A percentile compares a stretch with the other conserved stretches of the same genome.
These are phyloP conservation scores for Sarcophaga variegata DNA, from an alignment of 2,888 invertebrate genomes.

Conservation along the genomic window DNA sequence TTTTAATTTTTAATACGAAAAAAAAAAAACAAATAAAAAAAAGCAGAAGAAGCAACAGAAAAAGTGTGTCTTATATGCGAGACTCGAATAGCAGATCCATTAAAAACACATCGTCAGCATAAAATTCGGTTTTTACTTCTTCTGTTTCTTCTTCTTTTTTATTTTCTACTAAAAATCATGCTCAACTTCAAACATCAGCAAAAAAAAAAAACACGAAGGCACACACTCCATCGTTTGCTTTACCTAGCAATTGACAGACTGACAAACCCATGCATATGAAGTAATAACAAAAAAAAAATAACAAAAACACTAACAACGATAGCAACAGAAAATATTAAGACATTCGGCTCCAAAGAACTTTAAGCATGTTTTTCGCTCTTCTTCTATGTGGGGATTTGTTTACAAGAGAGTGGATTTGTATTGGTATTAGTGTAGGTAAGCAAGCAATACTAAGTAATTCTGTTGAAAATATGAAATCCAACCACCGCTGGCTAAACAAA, in stretches of 20 bases:
- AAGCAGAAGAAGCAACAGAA: background rate
- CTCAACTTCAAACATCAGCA: conserved; percentile 60
- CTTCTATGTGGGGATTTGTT: conserved; percentile 18
- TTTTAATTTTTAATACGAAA: conserved; percentile 1
- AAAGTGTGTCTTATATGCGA: background rate
- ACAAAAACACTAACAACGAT: background rate
- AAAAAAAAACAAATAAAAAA: conserved; percentile 22
- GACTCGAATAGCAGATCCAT: conserved; percentile 55
- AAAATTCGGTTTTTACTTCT: conserved; percentile 26
- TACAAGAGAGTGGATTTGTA: background rate
- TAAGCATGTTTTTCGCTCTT: conserved; percentile 51
- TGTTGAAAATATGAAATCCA: conserved; percentile 60
- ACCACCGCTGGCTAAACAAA: conserved; percentile 64
- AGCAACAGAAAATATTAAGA: conserved; percentile 50
- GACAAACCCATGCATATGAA: too few species aligned
- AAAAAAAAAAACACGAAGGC: conserved; percentile 30
- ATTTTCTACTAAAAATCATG: conserved; percentile 63
- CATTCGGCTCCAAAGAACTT: conserved; percentile 65
- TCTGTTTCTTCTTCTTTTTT: conserved; percentile 42
- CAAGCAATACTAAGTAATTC: conserved; percentile 21
- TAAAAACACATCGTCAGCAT: conserved; percentile 66
- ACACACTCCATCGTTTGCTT: conserved; percentile 10
- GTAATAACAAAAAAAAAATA: too few species aligned
- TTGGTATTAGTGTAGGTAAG: background rate
- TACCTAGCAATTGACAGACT: too few species aligned